Evolutionary conservation across 2,797 vertebrate genomes (phyloP).

Genomic region (Anguilla marmorata): DNA sequence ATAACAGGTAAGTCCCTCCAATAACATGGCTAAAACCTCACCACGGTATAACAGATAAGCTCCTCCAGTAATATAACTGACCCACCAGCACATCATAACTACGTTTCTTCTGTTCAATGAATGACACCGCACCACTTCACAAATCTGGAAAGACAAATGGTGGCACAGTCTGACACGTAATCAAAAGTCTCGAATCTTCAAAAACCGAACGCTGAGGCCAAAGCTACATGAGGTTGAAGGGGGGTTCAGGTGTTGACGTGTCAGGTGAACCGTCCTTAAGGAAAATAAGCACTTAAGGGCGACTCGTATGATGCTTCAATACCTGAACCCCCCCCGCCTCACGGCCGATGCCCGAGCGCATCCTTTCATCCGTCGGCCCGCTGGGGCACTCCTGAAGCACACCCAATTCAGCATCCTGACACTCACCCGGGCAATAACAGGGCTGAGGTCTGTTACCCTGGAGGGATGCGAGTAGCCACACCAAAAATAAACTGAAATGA

Average conservation of each 20-base stretch:
- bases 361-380: background rate
- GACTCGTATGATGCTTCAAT: background rate
- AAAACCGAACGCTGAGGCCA: background rate
- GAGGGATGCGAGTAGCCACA: background rate
- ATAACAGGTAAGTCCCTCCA: background rate
- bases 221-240: too few relatives aligned
- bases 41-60: background rate
- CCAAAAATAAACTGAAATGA: background rate
- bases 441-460: background rate
- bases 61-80: background rate
- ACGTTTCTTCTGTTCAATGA: background rate
- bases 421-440: background rate
- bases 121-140: background rate
- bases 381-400: background rate
- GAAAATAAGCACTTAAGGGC: background rate
- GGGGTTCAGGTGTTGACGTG: too few relatives aligned
- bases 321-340: background rate
- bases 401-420: background rate
- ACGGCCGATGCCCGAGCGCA: background rate
- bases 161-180: background rate
- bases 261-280: too few relatives aligned
- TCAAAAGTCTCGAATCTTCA: background rate
- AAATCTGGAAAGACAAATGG: background rate
- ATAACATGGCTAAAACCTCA: background rate
- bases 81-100: background rate